These are phyloP conservation scores for Smittia aterrima DNA, from an alignment of 2,888 invertebrate genomes.

Conservation along the genomic window DNA sequence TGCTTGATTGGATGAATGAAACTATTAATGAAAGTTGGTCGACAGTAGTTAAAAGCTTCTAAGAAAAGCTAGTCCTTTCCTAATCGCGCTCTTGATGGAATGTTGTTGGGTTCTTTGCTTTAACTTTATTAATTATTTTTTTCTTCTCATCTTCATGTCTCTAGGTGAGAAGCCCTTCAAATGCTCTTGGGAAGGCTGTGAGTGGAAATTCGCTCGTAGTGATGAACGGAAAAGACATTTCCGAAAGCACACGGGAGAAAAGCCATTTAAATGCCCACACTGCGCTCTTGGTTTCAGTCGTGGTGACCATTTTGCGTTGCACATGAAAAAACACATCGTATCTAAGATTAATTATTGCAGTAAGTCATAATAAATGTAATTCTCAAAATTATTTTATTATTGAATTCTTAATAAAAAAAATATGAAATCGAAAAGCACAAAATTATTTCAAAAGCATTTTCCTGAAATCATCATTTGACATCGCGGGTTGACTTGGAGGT, in stretches of 20 bases:
- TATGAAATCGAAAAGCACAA: too few species aligned
- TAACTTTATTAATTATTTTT: constrained; percentile 38
- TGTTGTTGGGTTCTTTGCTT: too few species aligned
- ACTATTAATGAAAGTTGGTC: background rate
- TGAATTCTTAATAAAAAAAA: too few species aligned
- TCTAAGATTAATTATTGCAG: too few species aligned
- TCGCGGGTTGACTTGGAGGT: constrained; percentile 43
- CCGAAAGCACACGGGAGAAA: constrained; percentile 95
- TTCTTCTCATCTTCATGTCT: constrained; percentile 52
- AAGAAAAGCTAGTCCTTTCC: too few species aligned
- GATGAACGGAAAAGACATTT: constrained; percentile 95
- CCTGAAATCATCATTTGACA: constrained; percentile 51
- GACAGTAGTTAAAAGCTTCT: too few species aligned
- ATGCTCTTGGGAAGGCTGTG: constrained; percentile 96
- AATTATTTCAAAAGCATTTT: constrained; percentile 44
- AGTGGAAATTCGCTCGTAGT: constrained; percentile 94
- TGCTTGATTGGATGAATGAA: background rate
- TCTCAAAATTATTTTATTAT: too few species aligned
- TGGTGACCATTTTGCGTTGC: constrained; percentile 93
- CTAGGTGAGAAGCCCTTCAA: constrained; percentile 97
- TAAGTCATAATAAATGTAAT: too few species aligned
- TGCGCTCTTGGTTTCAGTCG: constrained; percentile 96
- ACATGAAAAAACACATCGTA: constrained; percentile 91
- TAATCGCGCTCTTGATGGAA: too few species aligned
- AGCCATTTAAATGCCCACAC: constrained; percentile 94